These are phyloP conservation scores for Leptinotarsa texana DNA, from an alignment of 1,140 invertebrate species.

Conservation along the genomic window DNA sequence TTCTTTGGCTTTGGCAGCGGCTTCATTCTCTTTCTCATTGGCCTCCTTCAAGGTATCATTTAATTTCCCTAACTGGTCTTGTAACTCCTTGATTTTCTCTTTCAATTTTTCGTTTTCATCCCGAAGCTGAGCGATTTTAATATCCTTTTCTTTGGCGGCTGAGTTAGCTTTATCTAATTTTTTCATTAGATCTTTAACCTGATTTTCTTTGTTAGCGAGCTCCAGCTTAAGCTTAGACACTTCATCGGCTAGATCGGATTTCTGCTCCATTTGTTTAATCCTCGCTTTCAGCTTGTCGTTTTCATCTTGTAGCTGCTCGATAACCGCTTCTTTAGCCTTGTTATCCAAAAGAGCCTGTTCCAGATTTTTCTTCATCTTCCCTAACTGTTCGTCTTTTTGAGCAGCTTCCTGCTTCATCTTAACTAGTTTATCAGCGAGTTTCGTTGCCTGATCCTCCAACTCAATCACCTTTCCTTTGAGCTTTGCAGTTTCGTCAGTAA, in stretches of 20 bases:
- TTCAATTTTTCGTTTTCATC: slow-evolving; percentile 31
- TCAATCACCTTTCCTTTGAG: background rate
- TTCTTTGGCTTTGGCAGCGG: slow-evolving; percentile 22
- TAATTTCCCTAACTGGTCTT: slow-evolving; percentile 26
- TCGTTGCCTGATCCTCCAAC: background rate
- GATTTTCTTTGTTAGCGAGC: background rate
- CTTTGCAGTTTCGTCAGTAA: background rate
- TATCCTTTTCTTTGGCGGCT: background rate
- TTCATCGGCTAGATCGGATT: slow-evolving; percentile 15
- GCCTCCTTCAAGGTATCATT: slow-evolving; percentile 25
- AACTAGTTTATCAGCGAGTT: background rate
- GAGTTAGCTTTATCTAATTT: slow-evolving; percentile 30
- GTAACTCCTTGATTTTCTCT: slow-evolving; percentile 22
- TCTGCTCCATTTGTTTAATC: slow-evolving; percentile 22
- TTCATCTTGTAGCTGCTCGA: background rate
- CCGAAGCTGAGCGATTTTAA: background rate
- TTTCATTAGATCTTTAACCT: slow-evolving; percentile 28
- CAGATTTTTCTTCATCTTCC: slow-evolving; percentile 30
- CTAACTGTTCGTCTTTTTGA: slow-evolving; percentile 27
- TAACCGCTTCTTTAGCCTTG: background rate
- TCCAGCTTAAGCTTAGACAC: slow-evolving; percentile 27
- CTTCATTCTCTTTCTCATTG: background rate
- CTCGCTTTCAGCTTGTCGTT: background rate
- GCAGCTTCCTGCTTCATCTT: slow-evolving; percentile 18
- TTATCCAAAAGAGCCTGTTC: slow-evolving; percentile 17